Evolutionary conservation across 2,888 invertebrate species (phyloP), one percentile per base, ranked within the genome.

Genomic region (Ferrisia virgata): DNA sequence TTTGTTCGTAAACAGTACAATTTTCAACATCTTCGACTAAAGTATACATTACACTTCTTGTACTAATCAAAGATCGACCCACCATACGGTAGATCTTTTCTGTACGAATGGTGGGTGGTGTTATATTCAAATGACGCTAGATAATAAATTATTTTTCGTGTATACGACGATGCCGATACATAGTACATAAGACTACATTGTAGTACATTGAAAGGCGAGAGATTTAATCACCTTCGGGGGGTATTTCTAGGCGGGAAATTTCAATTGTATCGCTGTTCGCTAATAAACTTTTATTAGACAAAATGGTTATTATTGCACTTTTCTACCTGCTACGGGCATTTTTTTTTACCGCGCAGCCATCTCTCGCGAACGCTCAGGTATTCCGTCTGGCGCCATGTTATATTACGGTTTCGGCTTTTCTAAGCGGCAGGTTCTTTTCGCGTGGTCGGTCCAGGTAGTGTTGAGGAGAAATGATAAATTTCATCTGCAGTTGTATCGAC

Each of bases 231-330:
- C 72, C 72, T 76, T n/a, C 31, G 36, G 72, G 31, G 36, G 18
- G 5, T 18, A 36, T 76, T n/a, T 36, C 33, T 5, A 36, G n/a
- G 72, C 72, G 36, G 72, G 72, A 76, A 76, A 76, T 76, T 76
- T 76, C 72, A 36, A 76, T 76, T 76, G 72, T 76, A 36, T 36
- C 36, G 72, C 72, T n/a, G n/a, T n/a, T 36, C 72, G 72, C 72
- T 76, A 76, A 76, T 76, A 76, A 76, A 76, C 72, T 76, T 76
- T 76, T 76, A 76, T 76, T 76, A 76, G 72, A 76, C 72, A 36
- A 36, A 76, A 76, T 36, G 72, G 72, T 76, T 76, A 76, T 76
- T 76, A 76, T 76, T 76, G 72, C 72, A 36, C 72, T 76, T 76
- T 76, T 76, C 72, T 76, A 76, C 72, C 72, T 76, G 72, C 72